These are phyloP conservation scores for Sebastes nivosus DNA, from an alignment of 2,797 vertebrate species.

Conservation along the genomic window DNA sequence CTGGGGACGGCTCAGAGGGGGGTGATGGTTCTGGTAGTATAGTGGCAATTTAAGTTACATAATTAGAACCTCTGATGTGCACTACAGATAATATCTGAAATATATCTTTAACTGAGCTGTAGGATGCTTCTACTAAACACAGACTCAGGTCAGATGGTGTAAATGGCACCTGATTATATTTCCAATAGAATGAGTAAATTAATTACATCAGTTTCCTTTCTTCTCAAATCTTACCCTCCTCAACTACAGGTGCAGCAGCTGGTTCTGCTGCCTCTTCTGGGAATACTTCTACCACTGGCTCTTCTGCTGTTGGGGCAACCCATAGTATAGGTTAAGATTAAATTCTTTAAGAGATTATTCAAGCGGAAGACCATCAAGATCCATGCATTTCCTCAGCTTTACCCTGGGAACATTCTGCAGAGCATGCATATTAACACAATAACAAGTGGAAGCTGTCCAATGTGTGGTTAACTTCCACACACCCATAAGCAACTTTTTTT, in stretches of 20 bases:
- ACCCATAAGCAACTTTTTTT: too few species aligned
- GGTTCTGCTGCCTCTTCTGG: conserved; percentile 48
- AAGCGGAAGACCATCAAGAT: neutral
- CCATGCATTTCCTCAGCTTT: conserved; percentile 25
- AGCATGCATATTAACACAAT: conserved; percentile 10
- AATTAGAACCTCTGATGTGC: neutral
- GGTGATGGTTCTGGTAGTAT: conserved; percentile 39
- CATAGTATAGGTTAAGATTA: conserved; percentile 23
- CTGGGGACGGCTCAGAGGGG: conserved; percentile 26
- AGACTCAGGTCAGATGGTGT: neutral
- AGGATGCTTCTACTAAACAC: neutral
- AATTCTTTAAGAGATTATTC: neutral
- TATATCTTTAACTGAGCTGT: neutral
- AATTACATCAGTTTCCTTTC: neutral
- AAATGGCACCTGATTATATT: neutral
- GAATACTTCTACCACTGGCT: conserved; percentile 42
- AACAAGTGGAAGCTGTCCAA: conserved; percentile 16
- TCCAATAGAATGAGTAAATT: neutral
- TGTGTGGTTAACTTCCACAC: neutral
- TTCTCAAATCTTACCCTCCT: conserved; percentile 58
- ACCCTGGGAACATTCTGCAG: neutral
- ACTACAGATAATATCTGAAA: neutral
- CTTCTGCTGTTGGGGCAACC: conserved; percentile 60
- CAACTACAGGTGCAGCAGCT: conserved; percentile 44
- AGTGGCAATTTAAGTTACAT: conserved; percentile 23